phyloP scores from a whole-genome alignment of 2,797 vertebrate species.

The Takifugu rubripes region DNA sequence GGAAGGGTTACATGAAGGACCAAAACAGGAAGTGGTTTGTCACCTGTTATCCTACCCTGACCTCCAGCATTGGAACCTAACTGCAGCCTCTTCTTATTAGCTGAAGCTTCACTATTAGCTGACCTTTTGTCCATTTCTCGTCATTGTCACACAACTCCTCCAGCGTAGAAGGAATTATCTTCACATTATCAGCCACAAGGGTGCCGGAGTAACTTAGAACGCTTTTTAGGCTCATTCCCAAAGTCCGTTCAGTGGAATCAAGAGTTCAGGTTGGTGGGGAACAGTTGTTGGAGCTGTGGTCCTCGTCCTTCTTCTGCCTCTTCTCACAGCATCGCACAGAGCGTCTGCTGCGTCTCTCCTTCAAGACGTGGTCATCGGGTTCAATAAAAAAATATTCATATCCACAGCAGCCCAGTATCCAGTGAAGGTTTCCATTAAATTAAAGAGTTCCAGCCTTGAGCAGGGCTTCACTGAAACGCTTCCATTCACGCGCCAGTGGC shows the following conservation, averaged over 20 bases:
- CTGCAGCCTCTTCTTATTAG: not conserved
- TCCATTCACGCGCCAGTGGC: conserved; percentile 51
- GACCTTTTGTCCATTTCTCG: not conserved
- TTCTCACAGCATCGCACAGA: conserved; percentile 5
- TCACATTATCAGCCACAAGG: conserved; percentile 41
- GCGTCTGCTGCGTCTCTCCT: not conserved
- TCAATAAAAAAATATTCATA: conserved; percentile 15
- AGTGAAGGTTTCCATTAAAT: conserved; percentile 54
- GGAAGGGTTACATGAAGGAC: conserved; percentile 23
- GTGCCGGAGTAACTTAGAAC: conserved; percentile 13
- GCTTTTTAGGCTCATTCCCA: conserved; percentile 22
- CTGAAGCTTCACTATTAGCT: not conserved
- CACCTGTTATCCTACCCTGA: conserved; percentile 9
- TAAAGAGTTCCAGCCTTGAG: conserved; percentile 13
- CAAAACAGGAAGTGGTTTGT: conserved; percentile 3
- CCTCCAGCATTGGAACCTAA: not conserved
- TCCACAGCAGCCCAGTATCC: conserved; percentile 63
- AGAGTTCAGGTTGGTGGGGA: conserved; percentile 35
- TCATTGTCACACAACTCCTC: conserved; percentile 12
- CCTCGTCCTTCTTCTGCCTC: not conserved
- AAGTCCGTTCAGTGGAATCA: conserved; percentile 45
- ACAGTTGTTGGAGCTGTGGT: conserved; percentile 30
- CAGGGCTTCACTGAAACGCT: conserved; percentile 32
- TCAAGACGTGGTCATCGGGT: no score
- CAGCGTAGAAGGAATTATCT: conserved; percentile 20